A percentile compares a stretch with the other conserved stretches of the same genome.
These are phyloP conservation scores for Epinephelus coioides DNA, from an alignment of 2,797 vertebrate species.

Conservation along the genomic window DNA sequence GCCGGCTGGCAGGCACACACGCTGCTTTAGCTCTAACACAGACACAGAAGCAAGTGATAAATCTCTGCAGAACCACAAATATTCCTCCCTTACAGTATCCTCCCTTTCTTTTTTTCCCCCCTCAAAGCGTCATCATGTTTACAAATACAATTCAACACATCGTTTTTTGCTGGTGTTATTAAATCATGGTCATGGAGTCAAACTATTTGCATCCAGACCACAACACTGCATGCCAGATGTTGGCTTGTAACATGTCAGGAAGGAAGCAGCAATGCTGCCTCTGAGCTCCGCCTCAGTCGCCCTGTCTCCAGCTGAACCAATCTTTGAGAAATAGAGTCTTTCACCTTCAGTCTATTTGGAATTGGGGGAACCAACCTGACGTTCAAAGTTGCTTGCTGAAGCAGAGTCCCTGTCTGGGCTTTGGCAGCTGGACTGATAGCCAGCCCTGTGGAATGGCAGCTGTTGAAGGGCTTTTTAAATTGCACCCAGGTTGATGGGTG, in stretches of 20 bases:
- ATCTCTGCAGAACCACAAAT: conserved; percentile 50
- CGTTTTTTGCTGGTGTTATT: conserved; percentile 14
- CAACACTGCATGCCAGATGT: conserved; percentile 40
- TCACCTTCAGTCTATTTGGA: conserved; percentile 80
- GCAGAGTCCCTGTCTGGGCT: conserved; percentile 77
- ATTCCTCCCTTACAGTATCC: conserved; percentile 14
- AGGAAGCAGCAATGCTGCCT: conserved; percentile 35
- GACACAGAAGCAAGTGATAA: conserved; percentile 45
- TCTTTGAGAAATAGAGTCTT: conserved; percentile 77
- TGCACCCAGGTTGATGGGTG: conserved; percentile 80
- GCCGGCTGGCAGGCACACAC: conserved; percentile 34
- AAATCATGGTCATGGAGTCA: conserved; percentile 27
- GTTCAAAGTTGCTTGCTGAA: conserved; percentile 74
- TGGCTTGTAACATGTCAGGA: conserved; percentile 45
- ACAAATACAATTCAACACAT: conserved; percentile 31
- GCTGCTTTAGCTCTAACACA: conserved; percentile 38
- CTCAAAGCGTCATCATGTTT: conserved; percentile 32
- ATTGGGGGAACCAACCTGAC: conserved; percentile 64
- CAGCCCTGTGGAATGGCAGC: conserved; percentile 81
- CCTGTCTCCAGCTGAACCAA: conserved; percentile 54
- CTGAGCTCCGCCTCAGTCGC: conserved; percentile 39
- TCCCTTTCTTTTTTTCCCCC: conserved; percentile 15
- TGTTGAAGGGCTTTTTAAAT: conserved; percentile 86
- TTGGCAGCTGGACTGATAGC: conserved; percentile 85
- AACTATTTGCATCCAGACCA: conserved; percentile 19